Base-by-base conservation (phyloP, 2,113 vertebrate species). In the Gallinago paraguaiae region DNA sequence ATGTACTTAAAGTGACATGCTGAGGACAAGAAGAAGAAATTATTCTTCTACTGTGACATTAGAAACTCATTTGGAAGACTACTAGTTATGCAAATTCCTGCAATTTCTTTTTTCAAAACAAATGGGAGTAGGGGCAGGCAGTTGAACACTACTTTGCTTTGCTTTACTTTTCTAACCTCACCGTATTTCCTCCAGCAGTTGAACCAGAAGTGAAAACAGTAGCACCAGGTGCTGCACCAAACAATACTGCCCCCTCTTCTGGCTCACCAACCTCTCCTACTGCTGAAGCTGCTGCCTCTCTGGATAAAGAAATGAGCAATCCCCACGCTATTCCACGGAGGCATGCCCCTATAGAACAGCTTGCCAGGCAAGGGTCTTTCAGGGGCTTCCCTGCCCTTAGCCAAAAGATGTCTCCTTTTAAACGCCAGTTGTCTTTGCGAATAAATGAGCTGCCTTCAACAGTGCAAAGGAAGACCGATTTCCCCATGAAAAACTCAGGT, bases 351-450 rank as follows among this genome's bases (percentile, higher is more conserved):
- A 99, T 99, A 56, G 99, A 99, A 67, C 99, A 99, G 9, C 98
- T 99, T 54, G 99, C 99, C 91, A 98, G 99, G 46, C 99, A 99
- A 98, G 99, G 99, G 50, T 99, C 99, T 60, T 99, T 99, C 98
- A 98, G 98, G 69, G 99, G 99, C 88, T 99, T 99, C 97, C 99
- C 99, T 2, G 99, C 97, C 56, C 99, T 99, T 59, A 99, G 99
- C 96, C 99, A 99, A 97, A 99, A 99, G 98, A 99, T 99, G 46
- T 99, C 99, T 68, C 99, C 99, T 88, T 99, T 99, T 97, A 99
- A 99, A 91, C 98, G 99, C 24, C 99, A 99, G 80, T 96, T 99
- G 68, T 99, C 99, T 6, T 98, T 99, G 91, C 98, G 99, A 95
- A 99, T 99, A 97, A 99, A 99, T 53, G 99, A 99, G 93, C 97